Evolutionary conservation across 2,797 vertebrate genomes (phyloP).

Genomic region (Novumbra hubbsi): DNA sequence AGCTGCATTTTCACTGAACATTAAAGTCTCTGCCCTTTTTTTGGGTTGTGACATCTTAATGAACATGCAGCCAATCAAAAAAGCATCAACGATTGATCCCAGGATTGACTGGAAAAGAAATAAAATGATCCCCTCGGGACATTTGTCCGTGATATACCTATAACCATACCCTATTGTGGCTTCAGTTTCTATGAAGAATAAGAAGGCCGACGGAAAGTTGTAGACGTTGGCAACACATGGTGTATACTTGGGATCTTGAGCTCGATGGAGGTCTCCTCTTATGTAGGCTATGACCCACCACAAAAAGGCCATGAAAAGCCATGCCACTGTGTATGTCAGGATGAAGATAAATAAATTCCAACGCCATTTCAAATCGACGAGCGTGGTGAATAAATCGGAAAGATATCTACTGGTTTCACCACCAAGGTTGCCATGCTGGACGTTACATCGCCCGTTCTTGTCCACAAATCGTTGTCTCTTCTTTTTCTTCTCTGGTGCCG

Average conservation of each 20-base stretch:
- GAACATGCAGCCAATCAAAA: slow-evolving; percentile 98
- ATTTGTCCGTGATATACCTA: slow-evolving; percentile 98
- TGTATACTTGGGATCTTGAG: slow-evolving; percentile 93
- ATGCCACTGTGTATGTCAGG: slow-evolving; percentile 96
- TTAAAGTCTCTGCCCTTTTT: slow-evolving; percentile 95
- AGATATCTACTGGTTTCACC: slow-evolving; percentile 96
- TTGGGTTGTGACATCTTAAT: slow-evolving; percentile 99
- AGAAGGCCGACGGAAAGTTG: slow-evolving; percentile 97
- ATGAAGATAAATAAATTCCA: slow-evolving; percentile 99
- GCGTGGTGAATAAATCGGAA: slow-evolving; percentile 94
- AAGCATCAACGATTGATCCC: slow-evolving; percentile 97
- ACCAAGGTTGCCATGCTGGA: slow-evolving; percentile 96
- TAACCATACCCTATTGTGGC: slow-evolving; percentile 98
- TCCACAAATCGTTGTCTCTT: slow-evolving; percentile 97
- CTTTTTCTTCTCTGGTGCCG: slow-evolving; percentile 82
- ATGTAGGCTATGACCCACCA: slow-evolving; percentile 98
- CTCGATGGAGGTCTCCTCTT: slow-evolving; percentile 89
- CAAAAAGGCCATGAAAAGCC: slow-evolving; percentile 98
- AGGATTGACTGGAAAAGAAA: slow-evolving; percentile 98
- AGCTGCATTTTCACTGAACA: slow-evolving; percentile 95
- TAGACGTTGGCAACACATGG: slow-evolving; percentile 98
- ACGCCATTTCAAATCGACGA: slow-evolving; percentile 98
- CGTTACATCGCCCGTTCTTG: slow-evolving; percentile 98
- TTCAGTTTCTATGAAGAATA: slow-evolving; percentile 98
- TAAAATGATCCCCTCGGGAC: slow-evolving; percentile 97